Evolutionary conservation across 2,888 invertebrate species (phyloP).

Genomic region (Aporophyla nigra): DNA sequence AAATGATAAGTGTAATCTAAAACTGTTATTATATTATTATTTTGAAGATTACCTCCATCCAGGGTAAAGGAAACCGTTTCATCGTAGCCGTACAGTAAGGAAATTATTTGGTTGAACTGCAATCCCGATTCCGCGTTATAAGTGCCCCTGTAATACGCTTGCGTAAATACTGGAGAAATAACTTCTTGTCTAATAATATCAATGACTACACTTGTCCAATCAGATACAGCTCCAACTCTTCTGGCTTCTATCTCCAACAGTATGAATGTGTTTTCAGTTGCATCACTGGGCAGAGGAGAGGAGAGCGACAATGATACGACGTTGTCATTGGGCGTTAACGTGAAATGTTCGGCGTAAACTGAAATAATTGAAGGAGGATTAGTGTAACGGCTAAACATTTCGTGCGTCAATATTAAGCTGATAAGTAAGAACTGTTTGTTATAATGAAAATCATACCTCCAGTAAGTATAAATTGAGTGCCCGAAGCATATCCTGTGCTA

Average conservation of each 20-base stretch:
- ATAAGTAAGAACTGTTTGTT: not conserved
- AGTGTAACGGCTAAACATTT: too few species aligned
- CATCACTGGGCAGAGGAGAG: constrained; percentile 65
- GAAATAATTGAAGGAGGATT: constrained; percentile 58
- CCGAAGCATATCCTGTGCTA: constrained; percentile 72
- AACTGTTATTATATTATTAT: too few species aligned
- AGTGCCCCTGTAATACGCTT: constrained; percentile 75
- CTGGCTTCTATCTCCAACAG: constrained; percentile 78
- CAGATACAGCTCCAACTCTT: constrained; percentile 76
- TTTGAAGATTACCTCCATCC: constrained; percentile 71
- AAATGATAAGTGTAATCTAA: too few species aligned
- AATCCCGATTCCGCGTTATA: constrained; percentile 69
- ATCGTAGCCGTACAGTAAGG: constrained; percentile 74
- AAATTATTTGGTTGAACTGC: constrained; percentile 70
- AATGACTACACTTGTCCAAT: constrained; percentile 73
- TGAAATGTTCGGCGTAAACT: constrained; percentile 74
- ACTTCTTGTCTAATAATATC: constrained; percentile 70
- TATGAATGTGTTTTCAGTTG: constrained; percentile 72
- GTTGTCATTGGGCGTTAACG: constrained; percentile 64
- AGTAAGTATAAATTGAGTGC: constrained; percentile 72
- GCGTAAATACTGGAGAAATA: constrained; percentile 70
- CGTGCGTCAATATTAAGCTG: not conserved
- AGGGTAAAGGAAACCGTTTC: constrained; percentile 72
- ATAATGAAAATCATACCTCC: constrained; percentile 73
- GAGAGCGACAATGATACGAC: constrained; percentile 66